phyloP scores from a whole-genome alignment of 2,888 invertebrate genomes.

The Diarsia mendica region DNA sequence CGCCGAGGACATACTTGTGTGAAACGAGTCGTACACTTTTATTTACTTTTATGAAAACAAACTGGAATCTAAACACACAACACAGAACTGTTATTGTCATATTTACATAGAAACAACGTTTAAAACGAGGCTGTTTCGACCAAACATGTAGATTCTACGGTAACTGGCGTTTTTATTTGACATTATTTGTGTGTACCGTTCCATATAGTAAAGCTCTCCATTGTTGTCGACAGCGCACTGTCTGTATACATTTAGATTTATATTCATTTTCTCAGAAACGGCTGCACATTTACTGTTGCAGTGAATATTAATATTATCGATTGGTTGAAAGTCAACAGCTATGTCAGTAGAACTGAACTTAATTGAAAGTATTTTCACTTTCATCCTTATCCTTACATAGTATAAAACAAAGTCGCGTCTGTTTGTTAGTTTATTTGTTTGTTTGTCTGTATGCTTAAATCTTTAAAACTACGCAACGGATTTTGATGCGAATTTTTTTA shows the following conservation, averaged over 20 bases:
- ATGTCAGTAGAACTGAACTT: neutral
- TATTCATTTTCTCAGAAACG: neutral
- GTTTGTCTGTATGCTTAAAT: too few relatives aligned
- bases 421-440: too few relatives aligned
- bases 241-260: neutral
- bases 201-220: neutral
- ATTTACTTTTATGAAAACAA: constrained; percentile 50
- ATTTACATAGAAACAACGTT: constrained; percentile 50
- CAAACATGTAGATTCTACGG: constrained; percentile 18
- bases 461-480: too few relatives aligned
- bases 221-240: neutral
- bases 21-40: constrained; percentile 34
- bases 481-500: too few relatives aligned
- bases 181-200: constrained; percentile 6
- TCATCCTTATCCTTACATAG: too few relatives aligned
- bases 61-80: constrained; percentile 35
- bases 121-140: constrained; percentile 15
- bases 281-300: neutral
- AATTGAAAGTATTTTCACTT: neutral
- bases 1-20: constrained; percentile 11
- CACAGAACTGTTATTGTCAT: constrained; percentile 27
- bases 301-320: neutral
- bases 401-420: too few relatives aligned
- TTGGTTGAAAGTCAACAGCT: too few relatives aligned
- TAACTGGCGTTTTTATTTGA: constrained; percentile 10